Evolutionary conservation across 2,888 invertebrate species (phyloP).

Genomic region (Acanthosoma haemorrhoidale): DNA sequence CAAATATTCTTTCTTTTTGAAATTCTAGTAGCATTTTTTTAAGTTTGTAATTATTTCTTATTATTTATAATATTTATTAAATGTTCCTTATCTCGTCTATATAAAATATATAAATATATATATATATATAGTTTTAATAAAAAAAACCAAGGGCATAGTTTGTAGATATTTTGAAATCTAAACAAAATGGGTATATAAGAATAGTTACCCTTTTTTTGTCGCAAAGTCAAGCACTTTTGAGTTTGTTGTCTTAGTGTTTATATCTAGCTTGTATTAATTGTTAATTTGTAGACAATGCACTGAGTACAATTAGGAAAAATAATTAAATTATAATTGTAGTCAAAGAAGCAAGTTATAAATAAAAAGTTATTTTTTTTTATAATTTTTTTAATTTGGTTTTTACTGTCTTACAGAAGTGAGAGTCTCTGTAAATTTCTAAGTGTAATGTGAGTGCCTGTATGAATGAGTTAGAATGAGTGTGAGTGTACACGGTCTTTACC

Average conservation of each 20-base stretch:
- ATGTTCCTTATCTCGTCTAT: constrained; percentile 31
- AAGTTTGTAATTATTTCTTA: constrained; percentile 28
- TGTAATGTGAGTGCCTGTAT: constrained; percentile 18
- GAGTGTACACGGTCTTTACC: constrained; percentile 15
- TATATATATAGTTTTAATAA: constrained; percentile 17
- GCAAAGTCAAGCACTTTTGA: constrained; percentile 29
- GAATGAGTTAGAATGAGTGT: constrained; percentile 24
- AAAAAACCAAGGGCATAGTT: constrained; percentile 26
- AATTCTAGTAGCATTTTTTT: constrained; percentile 4
- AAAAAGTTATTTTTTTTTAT: constrained; percentile 29
- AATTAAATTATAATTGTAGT: constrained; percentile 30
- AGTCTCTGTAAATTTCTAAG: constrained; percentile 19
- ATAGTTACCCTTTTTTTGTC: constrained; percentile 31
- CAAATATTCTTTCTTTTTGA: constrained; percentile 19
- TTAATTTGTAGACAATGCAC: constrained; percentile 36
- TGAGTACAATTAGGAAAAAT: constrained; percentile 34
- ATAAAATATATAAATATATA: constrained; percentile 1
- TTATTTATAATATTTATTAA: constrained; percentile 28
- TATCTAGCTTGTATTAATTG: constrained; percentile 21
- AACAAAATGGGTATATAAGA: constrained; percentile 21
- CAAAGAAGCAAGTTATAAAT: constrained; percentile 28
- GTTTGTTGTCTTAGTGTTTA: constrained; percentile 27
- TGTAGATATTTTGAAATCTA: constrained; percentile 25
- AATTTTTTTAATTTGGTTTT: neutral
- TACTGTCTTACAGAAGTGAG: constrained; percentile 16